Evolutionary conservation across 2,888 invertebrate species (phyloP).

Genomic region (Stenodera caucasica): DNA sequence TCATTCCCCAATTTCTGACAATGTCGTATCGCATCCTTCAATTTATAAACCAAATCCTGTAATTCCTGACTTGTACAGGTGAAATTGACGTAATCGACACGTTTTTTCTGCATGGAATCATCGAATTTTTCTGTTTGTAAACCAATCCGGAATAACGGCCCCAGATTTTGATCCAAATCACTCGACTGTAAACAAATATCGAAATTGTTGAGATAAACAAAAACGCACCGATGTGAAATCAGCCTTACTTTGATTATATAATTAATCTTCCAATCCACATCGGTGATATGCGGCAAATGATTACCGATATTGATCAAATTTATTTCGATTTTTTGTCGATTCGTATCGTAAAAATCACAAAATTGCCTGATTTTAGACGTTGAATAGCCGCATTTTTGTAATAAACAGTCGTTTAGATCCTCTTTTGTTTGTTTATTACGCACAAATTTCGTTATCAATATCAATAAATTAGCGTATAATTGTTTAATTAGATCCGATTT

Average conservation of each 20-base stretch:
- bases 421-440: conserved; percentile 42
- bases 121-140: conserved; percentile 47
- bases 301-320: conserved; percentile 49
- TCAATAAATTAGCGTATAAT: conserved; percentile 46
- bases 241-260: conserved; percentile 51
- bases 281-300: conserved; percentile 60
- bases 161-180: conserved; percentile 45
- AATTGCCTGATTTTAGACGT: conserved; percentile 38
- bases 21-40: conserved; percentile 67
- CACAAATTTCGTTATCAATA: conserved; percentile 45
- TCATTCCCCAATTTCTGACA: conserved; percentile 58
- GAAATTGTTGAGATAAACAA: conserved; percentile 2
- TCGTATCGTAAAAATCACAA: conserved; percentile 42
- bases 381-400: conserved; percentile 42
- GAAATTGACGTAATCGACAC: conserved; percentile 59
- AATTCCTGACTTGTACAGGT: conserved; percentile 66
- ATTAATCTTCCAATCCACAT: conserved; percentile 66
- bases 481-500: conserved; percentile 51
- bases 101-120: conserved; percentile 52
- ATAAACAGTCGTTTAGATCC: conserved; percentile 39
- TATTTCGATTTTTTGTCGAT: conserved; percentile 43
- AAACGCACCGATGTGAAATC: neutral
- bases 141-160: conserved; percentile 51
- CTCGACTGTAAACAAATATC: conserved; percentile 46
- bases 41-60: conserved; percentile 68